A percentile compares a stretch with the other conserved stretches of the same genome.
These are phyloP conservation scores for Aplidium turbinatum DNA, from an alignment of 23 tunicate species.

Conservation along the genomic window DNA sequence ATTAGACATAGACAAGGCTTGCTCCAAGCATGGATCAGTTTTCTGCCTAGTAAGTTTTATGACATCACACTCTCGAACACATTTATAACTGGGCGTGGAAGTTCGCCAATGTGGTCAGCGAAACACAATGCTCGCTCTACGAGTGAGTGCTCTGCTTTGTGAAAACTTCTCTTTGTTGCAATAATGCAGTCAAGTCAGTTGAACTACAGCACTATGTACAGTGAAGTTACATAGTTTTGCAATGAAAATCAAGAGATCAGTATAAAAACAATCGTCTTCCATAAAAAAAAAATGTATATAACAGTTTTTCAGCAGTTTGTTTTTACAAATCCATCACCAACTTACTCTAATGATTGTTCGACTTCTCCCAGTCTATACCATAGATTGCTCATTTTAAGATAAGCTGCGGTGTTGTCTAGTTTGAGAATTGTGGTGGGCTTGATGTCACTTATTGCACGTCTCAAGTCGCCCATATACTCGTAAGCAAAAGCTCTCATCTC, in stretches of 20 bases:
- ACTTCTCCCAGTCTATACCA: slow-evolving; percentile 88
- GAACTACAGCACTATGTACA: too few species aligned
- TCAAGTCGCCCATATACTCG: slow-evolving; percentile 78
- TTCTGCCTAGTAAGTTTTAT: too few species aligned
- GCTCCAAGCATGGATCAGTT: too few species aligned
- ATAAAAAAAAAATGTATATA: not conserved
- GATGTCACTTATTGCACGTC: slow-evolving; percentile 79
- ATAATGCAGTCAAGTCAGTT: too few species aligned
- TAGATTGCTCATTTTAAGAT: slow-evolving; percentile 70
- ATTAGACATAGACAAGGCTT: too few species aligned
- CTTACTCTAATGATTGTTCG: slow-evolving; percentile 89
- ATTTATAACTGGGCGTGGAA: too few species aligned
- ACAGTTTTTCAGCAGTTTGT: not conserved
- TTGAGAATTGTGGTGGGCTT: slow-evolving; percentile 85
- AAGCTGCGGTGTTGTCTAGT: slow-evolving; percentile 86
- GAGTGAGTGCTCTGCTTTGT: too few species aligned
- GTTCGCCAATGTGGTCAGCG: too few species aligned
- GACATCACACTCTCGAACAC: too few species aligned
- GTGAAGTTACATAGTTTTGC: too few species aligned
- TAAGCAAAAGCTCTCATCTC: slow-evolving; percentile 81
- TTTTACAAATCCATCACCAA: not conserved
- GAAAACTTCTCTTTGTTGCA: too few species aligned
- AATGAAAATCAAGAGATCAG: not conserved
- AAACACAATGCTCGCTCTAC: too few species aligned
- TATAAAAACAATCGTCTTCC: not conserved